A percentile compares a stretch with the other conserved stretches of the same genome.
phyloP scores from a whole-genome alignment of 2,113 vertebrate species.

The Xenotilapia caudafasciata region DNA sequence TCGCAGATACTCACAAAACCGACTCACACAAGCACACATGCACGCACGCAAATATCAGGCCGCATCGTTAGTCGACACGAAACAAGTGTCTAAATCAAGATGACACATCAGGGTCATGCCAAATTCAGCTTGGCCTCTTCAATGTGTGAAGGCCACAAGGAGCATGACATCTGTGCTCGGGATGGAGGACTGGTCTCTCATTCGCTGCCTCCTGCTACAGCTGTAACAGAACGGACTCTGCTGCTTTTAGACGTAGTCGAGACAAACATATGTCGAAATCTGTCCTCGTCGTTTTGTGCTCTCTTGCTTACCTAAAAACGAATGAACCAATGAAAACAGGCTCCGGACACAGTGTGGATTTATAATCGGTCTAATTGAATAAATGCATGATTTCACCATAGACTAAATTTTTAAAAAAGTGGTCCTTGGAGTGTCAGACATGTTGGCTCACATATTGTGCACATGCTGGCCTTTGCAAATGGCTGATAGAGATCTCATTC shows the following conservation, averaged over 20 bases:
- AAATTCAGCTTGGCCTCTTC: constrained; percentile 42
- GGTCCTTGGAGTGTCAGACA: constrained; percentile 5
- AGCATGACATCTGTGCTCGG: constrained; percentile 50
- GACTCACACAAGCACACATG: background rate
- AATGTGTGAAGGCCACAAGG: constrained; percentile 59
- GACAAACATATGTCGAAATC: constrained; percentile 27
- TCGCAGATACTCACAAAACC: background rate
- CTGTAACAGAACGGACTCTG: constrained; percentile 19
- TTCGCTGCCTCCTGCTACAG: constrained; percentile 23
- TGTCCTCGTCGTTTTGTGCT: background rate
- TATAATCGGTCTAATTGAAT: constrained; percentile 24
- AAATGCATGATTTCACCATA: constrained; percentile 8
- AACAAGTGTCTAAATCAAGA: constrained; percentile 53
- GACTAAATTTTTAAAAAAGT: background rate
- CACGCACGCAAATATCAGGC: constrained; percentile 23
- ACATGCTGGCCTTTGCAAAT: background rate
- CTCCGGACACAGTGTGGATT: background rate
- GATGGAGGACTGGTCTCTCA: constrained; percentile 22
- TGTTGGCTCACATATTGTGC: background rate
- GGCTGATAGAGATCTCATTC: constrained; percentile 35
- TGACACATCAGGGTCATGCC: constrained; percentile 65
- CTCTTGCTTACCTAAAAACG: background rate
- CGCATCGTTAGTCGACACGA: constrained; percentile 1
- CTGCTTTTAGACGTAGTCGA: constrained; percentile 32
- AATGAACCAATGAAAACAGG: constrained; percentile 2